phyloP scores from a whole-genome alignment of 1,140 invertebrate genomes.

The Holcopasites calliopsidis region DNA sequence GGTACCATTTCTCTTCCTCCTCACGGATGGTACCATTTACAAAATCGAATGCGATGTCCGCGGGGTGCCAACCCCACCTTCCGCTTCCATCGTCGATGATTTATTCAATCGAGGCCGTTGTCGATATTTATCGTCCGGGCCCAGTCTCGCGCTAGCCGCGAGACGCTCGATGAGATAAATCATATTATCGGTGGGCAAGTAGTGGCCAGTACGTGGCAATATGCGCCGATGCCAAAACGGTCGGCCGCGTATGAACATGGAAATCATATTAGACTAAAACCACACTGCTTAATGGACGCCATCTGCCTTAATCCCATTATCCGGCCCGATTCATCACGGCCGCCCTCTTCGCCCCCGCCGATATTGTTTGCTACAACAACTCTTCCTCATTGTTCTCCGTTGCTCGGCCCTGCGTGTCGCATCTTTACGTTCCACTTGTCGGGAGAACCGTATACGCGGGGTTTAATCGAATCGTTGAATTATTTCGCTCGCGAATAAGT shows the following conservation, averaged over 20 bases:
- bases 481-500: too few relatives aligned
- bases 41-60: slow-evolving; percentile 17
- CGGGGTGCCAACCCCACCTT: slow-evolving; percentile 40
- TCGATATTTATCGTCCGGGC: slow-evolving; percentile 61
- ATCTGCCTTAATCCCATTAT: slow-evolving; percentile 48
- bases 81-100: slow-evolving; percentile 53
- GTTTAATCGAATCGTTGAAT: too few relatives aligned
- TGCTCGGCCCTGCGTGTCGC: neutral
- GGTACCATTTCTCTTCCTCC: slow-evolving; percentile 33
- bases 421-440: neutral
- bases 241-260: slow-evolving; percentile 33
- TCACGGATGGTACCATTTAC: slow-evolving; percentile 42
- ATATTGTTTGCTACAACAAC: slow-evolving; percentile 35
- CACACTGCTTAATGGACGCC: slow-evolving; percentile 48
- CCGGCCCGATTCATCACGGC: slow-evolving; percentile 34
- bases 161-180: slow-evolving; percentile 61
- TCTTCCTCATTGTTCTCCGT: slow-evolving; percentile 10
- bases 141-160: slow-evolving; percentile 15
- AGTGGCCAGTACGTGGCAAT: slow-evolving; percentile 57
- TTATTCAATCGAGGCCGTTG: slow-evolving; percentile 61
- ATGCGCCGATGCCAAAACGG: slow-evolving; percentile 54
- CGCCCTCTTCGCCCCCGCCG: neutral
- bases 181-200: slow-evolving; percentile 67
- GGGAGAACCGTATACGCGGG: neutral
- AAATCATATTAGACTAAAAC: slow-evolving; percentile 59